These are phyloP conservation scores for Archocentrus centrarchus DNA, from an alignment of 2,113 vertebrate genomes.

Conservation along the genomic window DNA sequence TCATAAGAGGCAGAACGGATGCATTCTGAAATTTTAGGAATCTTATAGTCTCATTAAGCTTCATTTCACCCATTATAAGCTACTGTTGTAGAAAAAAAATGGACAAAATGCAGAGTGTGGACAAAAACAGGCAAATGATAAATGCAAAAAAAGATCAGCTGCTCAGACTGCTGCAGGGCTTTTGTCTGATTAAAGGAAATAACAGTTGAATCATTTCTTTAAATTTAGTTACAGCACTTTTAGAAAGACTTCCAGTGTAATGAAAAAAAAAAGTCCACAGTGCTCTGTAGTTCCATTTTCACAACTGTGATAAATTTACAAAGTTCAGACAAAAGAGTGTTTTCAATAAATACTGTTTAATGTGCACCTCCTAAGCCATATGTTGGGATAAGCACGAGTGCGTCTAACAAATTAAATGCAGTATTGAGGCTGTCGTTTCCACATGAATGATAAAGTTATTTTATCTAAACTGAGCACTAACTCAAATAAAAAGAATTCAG, in stretches of 20 bases:
- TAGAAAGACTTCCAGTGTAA: not conserved
- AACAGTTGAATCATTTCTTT: not conserved
- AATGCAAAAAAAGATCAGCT: not conserved
- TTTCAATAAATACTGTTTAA: not conserved
- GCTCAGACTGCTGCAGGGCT: not conserved
- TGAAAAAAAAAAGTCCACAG: rapidly evolving
- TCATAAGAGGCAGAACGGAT: not conserved
- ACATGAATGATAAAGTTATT: too few relatives aligned
- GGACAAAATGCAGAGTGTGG: not conserved
- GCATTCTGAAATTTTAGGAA: not conserved
- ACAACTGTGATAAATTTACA: rapidly evolving
- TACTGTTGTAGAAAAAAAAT: not conserved
- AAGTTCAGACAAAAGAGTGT: rapidly evolving
- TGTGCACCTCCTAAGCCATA: not conserved
- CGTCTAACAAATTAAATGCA: too few relatives aligned
- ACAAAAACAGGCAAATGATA: not conserved
- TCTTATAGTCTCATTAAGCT: not conserved
- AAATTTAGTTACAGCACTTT: not conserved
- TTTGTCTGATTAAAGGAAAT: not conserved
- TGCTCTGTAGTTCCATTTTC: not conserved
- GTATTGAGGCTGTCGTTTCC: too few relatives aligned
- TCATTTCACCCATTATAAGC: rapidly evolving
- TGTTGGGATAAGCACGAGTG: too few relatives aligned
- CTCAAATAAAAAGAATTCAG: too few relatives aligned
- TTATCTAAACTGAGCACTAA: too few relatives aligned